phyloP scores from a whole-genome alignment of 2,113 vertebrate species.

The Albula goreensis region DNA sequence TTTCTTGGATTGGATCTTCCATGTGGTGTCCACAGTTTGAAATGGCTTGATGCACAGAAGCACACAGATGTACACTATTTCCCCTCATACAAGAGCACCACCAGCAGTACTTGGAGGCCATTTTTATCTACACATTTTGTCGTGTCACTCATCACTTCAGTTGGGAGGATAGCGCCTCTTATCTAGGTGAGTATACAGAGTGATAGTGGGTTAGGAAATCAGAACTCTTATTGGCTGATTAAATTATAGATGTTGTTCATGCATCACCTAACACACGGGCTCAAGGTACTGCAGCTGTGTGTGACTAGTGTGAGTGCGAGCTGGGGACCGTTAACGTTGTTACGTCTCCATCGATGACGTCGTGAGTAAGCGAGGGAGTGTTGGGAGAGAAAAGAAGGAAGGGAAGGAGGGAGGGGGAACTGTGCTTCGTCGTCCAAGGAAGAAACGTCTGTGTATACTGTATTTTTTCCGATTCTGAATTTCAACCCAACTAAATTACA shows the following conservation, averaged over 20 bases:
- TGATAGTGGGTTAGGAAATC: background rate
- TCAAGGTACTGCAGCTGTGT: slow-evolving; percentile 9
- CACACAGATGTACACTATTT: background rate
- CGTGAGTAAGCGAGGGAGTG: slow-evolving; percentile 63
- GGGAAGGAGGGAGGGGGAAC: slow-evolving; percentile 57
- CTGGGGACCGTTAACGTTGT: slow-evolving; percentile 53
- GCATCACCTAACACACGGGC: slow-evolving; percentile 23
- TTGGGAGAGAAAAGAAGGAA: slow-evolving; percentile 48
- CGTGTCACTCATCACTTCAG: background rate
- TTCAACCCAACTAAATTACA: slow-evolving; percentile 45
- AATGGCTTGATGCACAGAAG: no score
- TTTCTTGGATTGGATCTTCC: background rate
- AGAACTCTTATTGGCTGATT: background rate
- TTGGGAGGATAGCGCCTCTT: background rate
- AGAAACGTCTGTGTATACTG: slow-evolving; percentile 59
- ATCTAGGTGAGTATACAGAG: background rate
- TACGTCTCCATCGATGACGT: slow-evolving; percentile 66
- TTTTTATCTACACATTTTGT: background rate
- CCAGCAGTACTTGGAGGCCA: background rate
- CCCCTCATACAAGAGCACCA: background rate
- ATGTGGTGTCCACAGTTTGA: background rate
- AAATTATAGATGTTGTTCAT: slow-evolving; percentile 1
- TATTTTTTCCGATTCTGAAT: slow-evolving; percentile 48
- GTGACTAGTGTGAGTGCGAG: slow-evolving; percentile 35
- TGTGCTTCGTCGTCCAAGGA: slow-evolving; percentile 49